A percentile compares a stretch with the other conserved stretches of the same genome.
phyloP scores from a whole-genome alignment of 2,888 invertebrate genomes.

The Blastobasis adustella region DNA sequence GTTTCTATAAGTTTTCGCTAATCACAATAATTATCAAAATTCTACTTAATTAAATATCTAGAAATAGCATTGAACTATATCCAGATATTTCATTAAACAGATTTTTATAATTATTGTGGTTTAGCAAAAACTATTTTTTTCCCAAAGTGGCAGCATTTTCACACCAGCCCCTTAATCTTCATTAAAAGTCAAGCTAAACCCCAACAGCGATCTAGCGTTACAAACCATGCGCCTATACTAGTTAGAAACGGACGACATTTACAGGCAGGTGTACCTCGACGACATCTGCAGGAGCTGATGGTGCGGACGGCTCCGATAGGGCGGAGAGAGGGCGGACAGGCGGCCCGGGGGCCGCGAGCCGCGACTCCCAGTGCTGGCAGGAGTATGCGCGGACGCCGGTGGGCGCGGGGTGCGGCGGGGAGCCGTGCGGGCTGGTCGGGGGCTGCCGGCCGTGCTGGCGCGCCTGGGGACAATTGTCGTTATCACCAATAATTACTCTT shows the following conservation, averaged over 20 bases:
- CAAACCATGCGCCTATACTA: conserved; percentile 26
- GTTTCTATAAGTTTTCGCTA: too few relatives aligned
- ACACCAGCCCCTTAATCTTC: too few relatives aligned
- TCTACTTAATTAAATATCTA: too few relatives aligned
- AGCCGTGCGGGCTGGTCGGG: conserved; percentile 70
- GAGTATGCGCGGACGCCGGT: conserved; percentile 75
- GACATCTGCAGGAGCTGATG: conserved; percentile 60
- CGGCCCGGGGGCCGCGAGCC: conserved; percentile 62
- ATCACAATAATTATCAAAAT: too few relatives aligned
- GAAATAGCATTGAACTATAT: too few relatives aligned
- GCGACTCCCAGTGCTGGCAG: conserved; percentile 76
- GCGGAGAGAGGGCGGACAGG: conserved; percentile 65
- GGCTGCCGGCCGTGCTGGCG: conserved; percentile 73
- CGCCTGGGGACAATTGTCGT: conserved; percentile 35
- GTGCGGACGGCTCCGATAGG: conserved; percentile 48
- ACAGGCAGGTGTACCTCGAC: conserved; percentile 61
- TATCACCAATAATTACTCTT: neutral
- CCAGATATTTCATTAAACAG: too few relatives aligned
- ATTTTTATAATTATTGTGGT: too few relatives aligned
- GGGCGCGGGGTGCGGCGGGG: conserved; percentile 71
- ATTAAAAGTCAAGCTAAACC: too few relatives aligned
- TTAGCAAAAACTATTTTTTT: too few relatives aligned
- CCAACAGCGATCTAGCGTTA: neutral
- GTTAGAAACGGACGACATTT: conserved; percentile 24
- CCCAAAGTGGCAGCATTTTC: too few relatives aligned